Evolutionary conservation across 2,113 vertebrate genomes (phyloP).

Genomic region (Otus sunia): DNA sequence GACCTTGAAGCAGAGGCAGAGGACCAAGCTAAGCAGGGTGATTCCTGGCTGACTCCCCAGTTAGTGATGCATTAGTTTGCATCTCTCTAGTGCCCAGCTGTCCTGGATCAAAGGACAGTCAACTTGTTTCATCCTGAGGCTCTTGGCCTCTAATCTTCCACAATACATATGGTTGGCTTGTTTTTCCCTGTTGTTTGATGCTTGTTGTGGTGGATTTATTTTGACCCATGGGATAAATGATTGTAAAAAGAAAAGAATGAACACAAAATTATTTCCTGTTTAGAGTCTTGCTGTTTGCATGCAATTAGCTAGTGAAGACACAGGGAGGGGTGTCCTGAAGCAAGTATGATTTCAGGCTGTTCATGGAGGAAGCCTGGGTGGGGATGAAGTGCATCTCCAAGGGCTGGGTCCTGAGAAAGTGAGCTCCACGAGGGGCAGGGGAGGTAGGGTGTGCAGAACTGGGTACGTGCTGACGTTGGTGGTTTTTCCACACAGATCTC

Average conservation of each 20-base stretch:
- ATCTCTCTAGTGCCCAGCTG: background rate
- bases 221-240: slow-evolving; percentile 9
- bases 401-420: background rate
- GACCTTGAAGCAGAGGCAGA: background rate
- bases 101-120: background rate
- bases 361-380: background rate
- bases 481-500: background rate
- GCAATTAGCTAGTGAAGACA: background rate
- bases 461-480: background rate
- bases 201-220: slow-evolving; percentile 18
- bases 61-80: background rate
- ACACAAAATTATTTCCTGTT: slow-evolving; percentile 26
- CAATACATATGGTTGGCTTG: background rate
- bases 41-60: background rate
- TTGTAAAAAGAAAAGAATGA: slow-evolving; percentile 5
- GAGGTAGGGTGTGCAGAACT: background rate
- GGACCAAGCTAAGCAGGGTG: background rate
- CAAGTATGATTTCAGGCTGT: background rate
- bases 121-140: background rate
- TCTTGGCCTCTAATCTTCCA: background rate
- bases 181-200: slow-evolving; percentile 16
- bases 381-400: background rate
- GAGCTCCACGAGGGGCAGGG: background rate
- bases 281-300: background rate
- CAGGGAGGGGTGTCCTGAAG: background rate